Percentiles rank a stretch among this genome's conserved stretches.
Conservation (phyloP, 2,888 invertebrate species). For the Galerucella nymphaeae region DNA sequence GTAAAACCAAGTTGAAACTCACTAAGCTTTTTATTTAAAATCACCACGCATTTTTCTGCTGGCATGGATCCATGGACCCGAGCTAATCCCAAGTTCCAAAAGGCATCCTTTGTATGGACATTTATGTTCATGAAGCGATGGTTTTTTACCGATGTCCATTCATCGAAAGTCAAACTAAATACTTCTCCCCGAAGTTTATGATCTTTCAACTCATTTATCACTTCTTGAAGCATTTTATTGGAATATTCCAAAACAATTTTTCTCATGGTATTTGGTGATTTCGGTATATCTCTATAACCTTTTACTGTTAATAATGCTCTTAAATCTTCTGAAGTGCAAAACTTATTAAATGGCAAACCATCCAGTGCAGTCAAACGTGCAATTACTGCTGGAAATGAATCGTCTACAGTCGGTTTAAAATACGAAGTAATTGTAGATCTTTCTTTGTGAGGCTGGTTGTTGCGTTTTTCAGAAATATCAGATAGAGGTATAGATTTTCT, state of each 20-base stretch:
- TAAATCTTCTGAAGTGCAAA: constrained; percentile 18
- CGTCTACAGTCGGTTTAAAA: constrained; percentile 16
- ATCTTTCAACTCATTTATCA: constrained; percentile 14
- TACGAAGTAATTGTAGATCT: constrained; percentile 19
- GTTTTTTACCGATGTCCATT: constrained; percentile 12
- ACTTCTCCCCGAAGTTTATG: constrained; percentile 38
- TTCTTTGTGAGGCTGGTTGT: constrained; percentile 11
- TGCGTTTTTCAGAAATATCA: not conserved
- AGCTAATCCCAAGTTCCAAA: constrained; percentile 32
- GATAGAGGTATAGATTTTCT: not conserved
- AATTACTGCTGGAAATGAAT: not conserved
- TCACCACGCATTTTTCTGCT: constrained; percentile 7
- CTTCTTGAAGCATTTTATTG: not conserved
- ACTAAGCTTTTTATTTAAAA: not conserved
- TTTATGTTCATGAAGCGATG: constrained; percentile 35
- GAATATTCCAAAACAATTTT: constrained; percentile 7
- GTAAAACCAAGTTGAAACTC: constrained; percentile 1
- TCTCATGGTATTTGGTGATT: constrained; percentile 17
- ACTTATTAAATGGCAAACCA: not conserved
- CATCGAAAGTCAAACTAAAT: constrained; percentile 22
- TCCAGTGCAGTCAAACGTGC: constrained; percentile 1
- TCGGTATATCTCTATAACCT: constrained; percentile 11
- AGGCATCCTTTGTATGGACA: constrained; percentile 26
- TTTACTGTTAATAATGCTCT: not conserved
- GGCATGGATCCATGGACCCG: constrained; percentile 31